A percentile compares a stretch with the other conserved stretches of the same genome.
Conservation (phyloP, 2,888 invertebrate species). For the Creontiades dilutus region DNA sequence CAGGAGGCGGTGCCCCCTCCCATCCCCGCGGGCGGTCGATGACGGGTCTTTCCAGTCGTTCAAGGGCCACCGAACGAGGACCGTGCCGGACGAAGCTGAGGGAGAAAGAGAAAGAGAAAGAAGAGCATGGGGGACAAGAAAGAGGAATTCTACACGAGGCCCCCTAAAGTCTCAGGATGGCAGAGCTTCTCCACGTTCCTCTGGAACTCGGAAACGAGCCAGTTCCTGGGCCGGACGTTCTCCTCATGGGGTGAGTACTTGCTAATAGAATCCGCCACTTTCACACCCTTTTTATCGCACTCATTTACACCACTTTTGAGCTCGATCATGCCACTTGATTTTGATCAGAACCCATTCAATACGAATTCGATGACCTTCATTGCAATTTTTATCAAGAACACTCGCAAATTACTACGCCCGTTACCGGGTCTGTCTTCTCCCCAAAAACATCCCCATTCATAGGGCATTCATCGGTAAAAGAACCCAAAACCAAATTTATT, state of each 20-base stretch:
- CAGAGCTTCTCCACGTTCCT: conserved; percentile 91
- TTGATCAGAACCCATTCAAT: background rate
- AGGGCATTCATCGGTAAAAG: background rate
- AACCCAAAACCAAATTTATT: background rate
- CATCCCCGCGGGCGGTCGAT: conserved; percentile 52
- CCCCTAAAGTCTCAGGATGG: conserved; percentile 91
- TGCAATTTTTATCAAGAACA: background rate
- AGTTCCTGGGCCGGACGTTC: conserved; percentile 94
- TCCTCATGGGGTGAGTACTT: conserved; percentile 94
- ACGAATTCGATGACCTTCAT: background rate
- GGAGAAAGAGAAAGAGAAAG: conserved; percentile 34
- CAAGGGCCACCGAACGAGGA: conserved; percentile 68
- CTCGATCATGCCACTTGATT: background rate
- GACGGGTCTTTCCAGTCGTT: conserved; percentile 67
- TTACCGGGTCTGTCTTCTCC: background rate
- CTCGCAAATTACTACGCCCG: background rate
- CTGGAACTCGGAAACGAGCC: conserved; percentile 95
- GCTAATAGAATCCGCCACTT: background rate
- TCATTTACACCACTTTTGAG: background rate
- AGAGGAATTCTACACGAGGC: conserved; percentile 86
- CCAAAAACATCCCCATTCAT: background rate
- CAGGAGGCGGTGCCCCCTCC: conserved; percentile 51
- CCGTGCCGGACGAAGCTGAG: conserved; percentile 62
- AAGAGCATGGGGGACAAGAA: conserved; percentile 75
- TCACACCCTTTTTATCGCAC: background rate